Evolutionary conservation across 92 coral and sea anemone genomes (phyloP).

Genomic region (Zoanthus sansibaricus): DNA sequence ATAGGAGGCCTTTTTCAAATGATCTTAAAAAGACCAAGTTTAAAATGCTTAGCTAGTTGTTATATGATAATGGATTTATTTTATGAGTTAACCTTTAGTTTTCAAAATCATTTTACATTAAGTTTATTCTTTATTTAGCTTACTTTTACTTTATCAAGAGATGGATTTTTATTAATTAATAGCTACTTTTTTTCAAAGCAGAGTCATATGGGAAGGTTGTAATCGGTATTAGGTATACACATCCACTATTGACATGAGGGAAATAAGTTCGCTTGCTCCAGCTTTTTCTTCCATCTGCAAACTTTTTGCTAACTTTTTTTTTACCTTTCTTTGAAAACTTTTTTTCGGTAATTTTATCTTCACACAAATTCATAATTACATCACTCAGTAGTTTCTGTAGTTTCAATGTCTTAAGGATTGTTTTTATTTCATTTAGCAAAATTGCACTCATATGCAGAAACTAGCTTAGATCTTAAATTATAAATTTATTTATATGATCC

Average conservation of each 20-base stretch:
- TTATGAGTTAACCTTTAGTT: background rate
- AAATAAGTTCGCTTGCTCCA: background rate
- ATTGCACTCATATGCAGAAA: constrained; percentile 25
- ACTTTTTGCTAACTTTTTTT: background rate
- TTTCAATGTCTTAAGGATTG: background rate
- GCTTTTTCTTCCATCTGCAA: background rate
- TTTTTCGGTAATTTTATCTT: background rate
- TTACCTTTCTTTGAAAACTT: background rate
- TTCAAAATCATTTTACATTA: background rate
- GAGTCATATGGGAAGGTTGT: background rate
- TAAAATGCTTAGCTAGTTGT: constrained; percentile 16
- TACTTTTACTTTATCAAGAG: constrained; percentile 2
- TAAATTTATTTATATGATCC: constrained; percentile 48
- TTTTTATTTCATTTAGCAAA: background rate
- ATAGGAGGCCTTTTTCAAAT: background rate
- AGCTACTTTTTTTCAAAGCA: background rate
- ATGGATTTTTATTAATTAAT: background rate
- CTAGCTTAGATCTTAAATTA: constrained; percentile 43
- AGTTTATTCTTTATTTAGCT: background rate
- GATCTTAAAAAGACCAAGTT: constrained; percentile 21
- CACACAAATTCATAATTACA: background rate
- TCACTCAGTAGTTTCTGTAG: background rate
- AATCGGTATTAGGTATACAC: background rate
- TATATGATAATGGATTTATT: constrained; percentile 5
- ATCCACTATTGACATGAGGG: background rate